phyloP scores from a whole-genome alignment of 2,797 vertebrate genomes.

The Taenioides sp. region DNA sequence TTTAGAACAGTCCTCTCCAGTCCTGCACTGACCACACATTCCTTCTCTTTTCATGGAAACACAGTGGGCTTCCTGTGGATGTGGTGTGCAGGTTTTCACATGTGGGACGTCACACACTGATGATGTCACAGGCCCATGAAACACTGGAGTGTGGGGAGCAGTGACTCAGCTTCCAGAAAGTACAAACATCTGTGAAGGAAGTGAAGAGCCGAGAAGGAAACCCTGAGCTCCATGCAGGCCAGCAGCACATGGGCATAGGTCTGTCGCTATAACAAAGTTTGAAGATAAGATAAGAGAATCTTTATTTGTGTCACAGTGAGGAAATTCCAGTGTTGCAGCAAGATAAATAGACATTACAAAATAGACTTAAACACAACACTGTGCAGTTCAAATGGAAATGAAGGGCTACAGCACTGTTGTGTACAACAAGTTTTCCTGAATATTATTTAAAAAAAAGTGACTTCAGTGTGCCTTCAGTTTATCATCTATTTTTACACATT shows the following conservation, averaged over 20 bases:
- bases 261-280: no score
- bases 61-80: conserved; percentile 1
- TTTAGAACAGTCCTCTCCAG: not conserved
- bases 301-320: no score
- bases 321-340: no score
- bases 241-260: not conserved
- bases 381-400: no score
- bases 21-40: not conserved
- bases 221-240: conserved; percentile 24
- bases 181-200: conserved; percentile 56
- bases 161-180: conserved; percentile 53
- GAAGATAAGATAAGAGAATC: no score
- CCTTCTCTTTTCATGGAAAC: not conserved
- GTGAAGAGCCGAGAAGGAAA: conserved; percentile 40
- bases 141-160: conserved; percentile 14
- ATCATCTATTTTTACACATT: no score
- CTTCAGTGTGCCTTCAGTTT: no score
- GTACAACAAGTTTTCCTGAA: no score
- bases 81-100: not conserved
- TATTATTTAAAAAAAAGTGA: no score
- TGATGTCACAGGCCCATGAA: conserved; percentile 45
- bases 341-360: no score
- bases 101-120: conserved; percentile 4
- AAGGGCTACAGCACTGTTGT: no score
- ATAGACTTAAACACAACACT: no score